Evolutionary conservation across 2,888 invertebrate genomes (phyloP), one percentile per base, ranked within the genome.

Genomic region (Lasioglossum morio): DNA sequence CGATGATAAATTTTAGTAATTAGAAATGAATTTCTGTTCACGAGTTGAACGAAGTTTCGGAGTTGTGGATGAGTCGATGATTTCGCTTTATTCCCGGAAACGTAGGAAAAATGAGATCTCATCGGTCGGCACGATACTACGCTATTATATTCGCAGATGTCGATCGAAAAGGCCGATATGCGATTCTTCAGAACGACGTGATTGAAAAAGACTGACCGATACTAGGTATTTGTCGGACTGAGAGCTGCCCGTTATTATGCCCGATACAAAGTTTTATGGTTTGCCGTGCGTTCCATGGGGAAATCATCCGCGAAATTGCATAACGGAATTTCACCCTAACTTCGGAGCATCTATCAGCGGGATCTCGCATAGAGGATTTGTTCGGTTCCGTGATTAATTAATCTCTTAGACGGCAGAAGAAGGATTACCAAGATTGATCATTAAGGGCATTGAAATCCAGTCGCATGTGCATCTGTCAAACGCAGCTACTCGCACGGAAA

Each of bases 261-360:
- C 48, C 77, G 77, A 81, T 81, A 81, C 74, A 80, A 85, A 82
- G 88, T 91, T 84, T 83, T 85, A 86, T 76, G 74, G 83, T 87
- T 63, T 76, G 30, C 75, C 72, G 66, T 86, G 73, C 78, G 79
- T 82, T 88, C 91, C 88, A 85, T 69, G 57, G 88, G 90, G 88
- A 91, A 91, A 91, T 91, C 87, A 90, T 76, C 85, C 77, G 74
- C 77, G 82, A 91, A 90, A 90, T 88, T 91, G 80, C 87, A 82
- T 89, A 86, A 91, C 86, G 87, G 73, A 81, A 77, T 83, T 82
- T 76, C 73, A 82, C 63, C 77, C 66, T 23, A 86, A 87, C 79
- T 89, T 90, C 81, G 81, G 27, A 81, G 74, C 82, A 72, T 57
- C 77, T 81, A 88, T 88, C 81, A 60, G 57, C 72, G 30, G 76